Evolutionary conservation across 2,797 vertebrate genomes (phyloP), one percentile per base, ranked within the genome.

Genomic region (Pyrrhura leucotis): DNA sequence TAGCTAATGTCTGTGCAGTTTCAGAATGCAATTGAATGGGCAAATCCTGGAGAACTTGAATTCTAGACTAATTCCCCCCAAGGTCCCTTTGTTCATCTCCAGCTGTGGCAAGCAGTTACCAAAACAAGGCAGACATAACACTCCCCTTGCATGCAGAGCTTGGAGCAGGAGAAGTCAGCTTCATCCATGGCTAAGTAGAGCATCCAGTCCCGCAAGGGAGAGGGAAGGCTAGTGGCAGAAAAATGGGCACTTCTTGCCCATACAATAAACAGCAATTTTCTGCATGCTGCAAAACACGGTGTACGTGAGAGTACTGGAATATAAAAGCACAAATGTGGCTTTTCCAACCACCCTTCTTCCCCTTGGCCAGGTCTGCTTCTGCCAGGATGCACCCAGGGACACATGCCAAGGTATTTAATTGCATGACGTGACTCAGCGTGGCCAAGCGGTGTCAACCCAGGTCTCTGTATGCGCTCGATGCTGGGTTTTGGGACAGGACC

Each of bases 1-100:
- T 96, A 94, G 89, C 83, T 96, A 94, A 89, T 89, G 95, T 96
- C 96, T 96, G 83, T 18, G 28, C 61, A 90, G 80, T 85, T 94
- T 93, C 79, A 95, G 74, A 96, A 94, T 71, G 77, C 84, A 77
- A 53, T 12, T 77, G 88, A 90, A 93, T 31, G 82, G 85, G 69
- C 63, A 93, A 93, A 95, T 85, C 76, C 74, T 78, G 66, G 39
- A 94, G 68, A 91, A 88, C 58, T 35, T 39, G 10, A 69, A 8
- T 19, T 79, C 71, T 71, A 37, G 37, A 63, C 48, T 79, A 63
- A 67, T 61, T 81, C 0, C 11, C 39, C 44, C 21, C n/a, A 40
- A 48, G 33, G 35, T 63, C 31, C 7, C 48, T 90, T 77, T 87
- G 65, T 31, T 28, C 11, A 23, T 78, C 58, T 83, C 25, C 63